phyloP scores from a whole-genome alignment of 2,888 invertebrate species.

The Arenicola marina region DNA sequence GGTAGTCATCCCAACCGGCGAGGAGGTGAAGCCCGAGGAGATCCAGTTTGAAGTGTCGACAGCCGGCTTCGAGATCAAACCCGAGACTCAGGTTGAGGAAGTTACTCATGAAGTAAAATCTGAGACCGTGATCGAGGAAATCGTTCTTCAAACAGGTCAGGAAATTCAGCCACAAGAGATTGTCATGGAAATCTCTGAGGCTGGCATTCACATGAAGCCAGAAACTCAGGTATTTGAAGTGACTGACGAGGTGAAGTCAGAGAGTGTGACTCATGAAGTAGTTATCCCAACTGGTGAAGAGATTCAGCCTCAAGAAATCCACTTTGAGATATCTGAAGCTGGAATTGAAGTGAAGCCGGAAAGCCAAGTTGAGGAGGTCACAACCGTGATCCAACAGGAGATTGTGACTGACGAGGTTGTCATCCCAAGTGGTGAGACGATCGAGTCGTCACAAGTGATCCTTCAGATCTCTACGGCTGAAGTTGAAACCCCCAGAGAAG shows the following conservation, averaged over 20 bases:
- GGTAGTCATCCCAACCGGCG: neutral
- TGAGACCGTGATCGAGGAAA: slow-evolving; percentile 1
- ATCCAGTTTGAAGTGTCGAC: slow-evolving; percentile 9
- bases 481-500: neutral
- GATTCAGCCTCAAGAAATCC: slow-evolving; percentile 8
- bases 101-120: slow-evolving; percentile 5
- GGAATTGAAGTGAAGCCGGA: slow-evolving; percentile 1
- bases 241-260: slow-evolving; percentile 1
- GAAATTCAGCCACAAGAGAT: slow-evolving; percentile 19
- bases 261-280: slow-evolving; percentile 3
- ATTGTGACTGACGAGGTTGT: slow-evolving; percentile 1
- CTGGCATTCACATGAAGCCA: neutral
- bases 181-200: slow-evolving; percentile 17
- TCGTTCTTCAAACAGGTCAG: slow-evolving; percentile 1
- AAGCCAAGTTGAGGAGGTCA: neutral
- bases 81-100: slow-evolving; percentile 6
- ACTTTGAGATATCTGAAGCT: slow-evolving; percentile 10
- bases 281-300: slow-evolving; percentile 1
- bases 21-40: slow-evolving; percentile 3
- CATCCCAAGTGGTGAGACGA: neutral
- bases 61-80: slow-evolving; percentile 1
- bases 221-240: slow-evolving; percentile 9
- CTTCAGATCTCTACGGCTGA: slow-evolving; percentile 7
- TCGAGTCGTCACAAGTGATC: slow-evolving; percentile 1
- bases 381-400: slow-evolving; percentile 3